Evolutionary conservation across 2,888 invertebrate genomes (phyloP).

Genomic region (Lasioglossum figueresi): DNA sequence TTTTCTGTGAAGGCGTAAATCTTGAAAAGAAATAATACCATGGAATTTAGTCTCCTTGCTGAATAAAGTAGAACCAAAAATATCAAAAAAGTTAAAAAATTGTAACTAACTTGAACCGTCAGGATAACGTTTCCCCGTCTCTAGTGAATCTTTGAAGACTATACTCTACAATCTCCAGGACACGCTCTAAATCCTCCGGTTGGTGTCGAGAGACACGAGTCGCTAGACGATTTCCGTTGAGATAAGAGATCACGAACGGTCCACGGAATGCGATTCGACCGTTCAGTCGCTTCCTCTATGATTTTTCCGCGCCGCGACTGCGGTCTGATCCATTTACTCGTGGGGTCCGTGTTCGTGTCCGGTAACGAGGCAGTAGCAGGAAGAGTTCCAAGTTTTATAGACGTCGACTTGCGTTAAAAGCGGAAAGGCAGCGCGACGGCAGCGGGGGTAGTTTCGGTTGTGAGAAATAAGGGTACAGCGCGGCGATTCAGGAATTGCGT

Average conservation of each 20-base stretch:
- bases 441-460: slow-evolving; percentile 41
- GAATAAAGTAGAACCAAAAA: no score
- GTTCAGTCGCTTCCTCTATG: slow-evolving; percentile 27
- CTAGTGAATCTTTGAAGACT: not conserved
- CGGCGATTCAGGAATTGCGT: slow-evolving; percentile 74
- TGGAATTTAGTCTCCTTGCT: no score
- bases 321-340: slow-evolving; percentile 53
- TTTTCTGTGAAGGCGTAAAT: no score
- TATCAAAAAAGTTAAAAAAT: no score
- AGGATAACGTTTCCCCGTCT: not conserved
- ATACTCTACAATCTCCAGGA: not conserved
- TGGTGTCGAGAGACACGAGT: slow-evolving; percentile 43
- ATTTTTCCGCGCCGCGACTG: slow-evolving; percentile 22
- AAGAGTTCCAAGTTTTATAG: slow-evolving; percentile 80
- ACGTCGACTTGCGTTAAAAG: slow-evolving; percentile 61
- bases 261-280: slow-evolving; percentile 38
- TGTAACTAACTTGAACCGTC: no score
- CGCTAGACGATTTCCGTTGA: slow-evolving; percentile 42
- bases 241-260: slow-evolving; percentile 61
- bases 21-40: no score
- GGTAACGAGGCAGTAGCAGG: slow-evolving; percentile 77
- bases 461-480: slow-evolving; percentile 71
- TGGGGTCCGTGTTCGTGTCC: slow-evolving; percentile 59
- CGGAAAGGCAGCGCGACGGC: slow-evolving; percentile 26
- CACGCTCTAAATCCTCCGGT: not conserved